phyloP scores from a whole-genome alignment of 2,113 vertebrate genomes.

The Macroglossus sobrinus region DNA sequence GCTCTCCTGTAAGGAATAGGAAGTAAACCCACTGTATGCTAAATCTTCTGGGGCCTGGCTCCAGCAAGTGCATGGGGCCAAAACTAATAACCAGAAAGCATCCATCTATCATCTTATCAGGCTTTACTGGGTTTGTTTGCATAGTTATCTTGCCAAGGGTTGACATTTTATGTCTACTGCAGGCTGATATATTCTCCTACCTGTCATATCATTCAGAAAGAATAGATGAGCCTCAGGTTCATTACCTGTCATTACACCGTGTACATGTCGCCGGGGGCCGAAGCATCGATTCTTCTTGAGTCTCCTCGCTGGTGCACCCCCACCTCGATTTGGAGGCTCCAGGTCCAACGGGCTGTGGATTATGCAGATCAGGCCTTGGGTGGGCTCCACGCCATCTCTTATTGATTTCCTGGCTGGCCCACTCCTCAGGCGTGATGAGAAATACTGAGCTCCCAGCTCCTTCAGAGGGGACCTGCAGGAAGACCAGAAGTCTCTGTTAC shows the following conservation, averaged over 20 bases:
- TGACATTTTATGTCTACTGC: constrained; percentile 34
- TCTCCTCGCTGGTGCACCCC: not conserved
- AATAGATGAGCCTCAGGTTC: constrained; percentile 24
- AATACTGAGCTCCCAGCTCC: not conserved
- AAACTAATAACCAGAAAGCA: constrained; percentile 54
- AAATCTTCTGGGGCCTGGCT: constrained; percentile 50
- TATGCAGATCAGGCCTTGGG: not conserved
- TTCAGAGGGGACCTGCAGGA: constrained; percentile 24
- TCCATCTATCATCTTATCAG: constrained; percentile 62
- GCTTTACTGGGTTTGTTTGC: constrained; percentile 46
- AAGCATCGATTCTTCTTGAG: constrained; percentile 47
- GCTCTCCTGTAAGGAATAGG: not conserved
- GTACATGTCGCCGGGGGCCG: constrained; percentile 8
- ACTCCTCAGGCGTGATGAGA: not conserved
- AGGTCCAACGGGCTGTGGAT: not conserved
- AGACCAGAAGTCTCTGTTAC: constrained; percentile 15
- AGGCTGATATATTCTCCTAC: constrained; percentile 60
- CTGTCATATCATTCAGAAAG: constrained; percentile 47
- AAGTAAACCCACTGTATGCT: constrained; percentile 29
- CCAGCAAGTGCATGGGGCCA: constrained; percentile 13
- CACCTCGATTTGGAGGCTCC: not conserved
- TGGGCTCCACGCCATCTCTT: not conserved
- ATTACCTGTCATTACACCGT: constrained; percentile 72
- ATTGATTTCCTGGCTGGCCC: not conserved
- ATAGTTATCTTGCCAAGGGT: constrained; percentile 55